Evolutionary conservation across 1,140 invertebrate genomes (phyloP), one percentile per base, ranked within the genome.

Genomic region (Lethrus apterus): DNA sequence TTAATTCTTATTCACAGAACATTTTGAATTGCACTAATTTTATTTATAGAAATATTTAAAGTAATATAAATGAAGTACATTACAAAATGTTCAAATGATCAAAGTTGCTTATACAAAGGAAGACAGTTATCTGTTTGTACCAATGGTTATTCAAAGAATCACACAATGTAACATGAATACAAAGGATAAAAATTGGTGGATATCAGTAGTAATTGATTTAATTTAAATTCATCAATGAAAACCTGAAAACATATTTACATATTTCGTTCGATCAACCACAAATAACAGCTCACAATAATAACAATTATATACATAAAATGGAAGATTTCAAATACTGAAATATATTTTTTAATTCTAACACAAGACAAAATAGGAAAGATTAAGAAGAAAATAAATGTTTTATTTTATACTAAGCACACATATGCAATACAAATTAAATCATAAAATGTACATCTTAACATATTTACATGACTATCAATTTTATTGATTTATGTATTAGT

Each of bases 271-370:
- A 44, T 11, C 23, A 24, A 31, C 24, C 19, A 14, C 20, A 3
- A 34, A 35, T 18, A 35, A 35, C 18, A 44, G 20, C 40, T 18
- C 13, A 14, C 44, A 18, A 24, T 47, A 21, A 15, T 46, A 32
- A 32, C 38, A 35, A 32, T 48, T 24, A n/a, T 43, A 21, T 13
- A 29, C 29, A 1, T 13, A 43, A 26, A 2, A 10, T n/a, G 13
- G n/a, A 43, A 26, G 13, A 1, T 43, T 30, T 24, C 33, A 32
- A 50, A 36, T 45, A 43, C 33, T 32, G 35, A 52, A 18, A 44
- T 47, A 30, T 31, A 44, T 29, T 24, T 41, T 33, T 24, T 36
- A 31, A 41, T 19, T 8, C 42, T 17, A 21, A 31, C 18, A 34
- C 14, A 34, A 41, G 36, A 50, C 5, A 31, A n/a, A 0, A 36